A percentile compares a stretch with the other conserved stretches of the same genome.
These are phyloP conservation scores for Axea sp. DNA, from an alignment of 2,888 invertebrate genomes.

Conservation along the genomic window DNA sequence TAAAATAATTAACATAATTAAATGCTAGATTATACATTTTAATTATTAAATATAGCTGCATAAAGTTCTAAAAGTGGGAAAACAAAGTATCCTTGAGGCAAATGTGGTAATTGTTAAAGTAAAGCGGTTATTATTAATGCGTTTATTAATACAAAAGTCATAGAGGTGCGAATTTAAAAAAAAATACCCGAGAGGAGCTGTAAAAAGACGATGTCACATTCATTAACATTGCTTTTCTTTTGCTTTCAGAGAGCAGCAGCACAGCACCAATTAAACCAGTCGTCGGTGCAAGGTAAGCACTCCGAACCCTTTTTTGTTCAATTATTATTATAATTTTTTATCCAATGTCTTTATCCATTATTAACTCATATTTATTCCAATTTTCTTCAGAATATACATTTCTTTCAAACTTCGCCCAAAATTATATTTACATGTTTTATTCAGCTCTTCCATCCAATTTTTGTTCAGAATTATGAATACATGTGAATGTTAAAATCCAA, in stretches of 20 bases:
- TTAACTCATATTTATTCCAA: no score
- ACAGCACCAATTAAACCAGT: slow-evolving; percentile 84
- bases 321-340: slow-evolving; percentile 3
- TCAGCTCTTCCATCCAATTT: no score
- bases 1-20: neutral
- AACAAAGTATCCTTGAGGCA: slow-evolving; percentile 42
- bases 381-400: no score
- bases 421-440: no score
- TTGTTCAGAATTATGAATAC: no score
- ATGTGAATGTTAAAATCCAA: no score
- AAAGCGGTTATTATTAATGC: slow-evolving; percentile 28
- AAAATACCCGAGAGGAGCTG: slow-evolving; percentile 14
- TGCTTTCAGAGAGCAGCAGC: slow-evolving; percentile 85
- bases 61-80: slow-evolving; percentile 14
- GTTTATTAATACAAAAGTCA: slow-evolving; percentile 36
- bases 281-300: slow-evolving; percentile 82
- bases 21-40: neutral
- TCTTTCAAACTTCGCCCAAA: no score
- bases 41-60: neutral
- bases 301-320: neutral
- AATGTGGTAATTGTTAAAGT: slow-evolving; percentile 29
- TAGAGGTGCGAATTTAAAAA: slow-evolving; percentile 15
- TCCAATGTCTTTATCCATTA: no score
- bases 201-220: slow-evolving; percentile 34
- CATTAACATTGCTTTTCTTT: slow-evolving; percentile 70